phyloP scores from a whole-genome alignment of 2,113 vertebrate genomes.

The Merops nubicus region DNA sequence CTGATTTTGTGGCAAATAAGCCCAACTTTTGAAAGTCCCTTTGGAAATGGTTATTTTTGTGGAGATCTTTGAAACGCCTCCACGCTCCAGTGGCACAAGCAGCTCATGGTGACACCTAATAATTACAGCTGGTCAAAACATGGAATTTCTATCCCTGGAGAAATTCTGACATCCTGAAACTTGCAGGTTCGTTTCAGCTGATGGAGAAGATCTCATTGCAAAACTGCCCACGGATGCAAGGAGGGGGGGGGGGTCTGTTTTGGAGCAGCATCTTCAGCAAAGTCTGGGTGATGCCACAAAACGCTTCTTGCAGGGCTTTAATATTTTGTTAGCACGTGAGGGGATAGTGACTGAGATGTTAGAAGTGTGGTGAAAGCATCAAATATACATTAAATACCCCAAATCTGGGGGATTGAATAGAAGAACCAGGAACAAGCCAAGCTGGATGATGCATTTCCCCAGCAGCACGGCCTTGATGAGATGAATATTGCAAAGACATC shows the following conservation, averaged over 20 bases:
- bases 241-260: background rate
- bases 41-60: background rate
- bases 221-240: rapidly evolving
- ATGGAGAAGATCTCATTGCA: background rate
- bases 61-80: background rate
- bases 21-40: background rate
- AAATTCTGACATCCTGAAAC: background rate
- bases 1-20: background rate
- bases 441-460: background rate
- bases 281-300: background rate
- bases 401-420: rapidly evolving
- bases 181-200: background rate
- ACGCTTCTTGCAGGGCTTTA: background rate
- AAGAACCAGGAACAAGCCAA: background rate
- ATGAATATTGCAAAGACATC: background rate
- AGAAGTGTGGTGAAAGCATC: background rate
- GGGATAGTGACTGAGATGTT: rapidly evolving
- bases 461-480: background rate
- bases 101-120: rapidly evolving
- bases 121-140: background rate
- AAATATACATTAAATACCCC: background rate
- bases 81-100: background rate
- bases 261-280: background rate
- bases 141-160: background rate
- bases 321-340: rapidly evolving